These are phyloP conservation scores for Drosophila ficusphila DNA, from an alignment of 1,140 invertebrate species.

Conservation along the genomic window DNA sequence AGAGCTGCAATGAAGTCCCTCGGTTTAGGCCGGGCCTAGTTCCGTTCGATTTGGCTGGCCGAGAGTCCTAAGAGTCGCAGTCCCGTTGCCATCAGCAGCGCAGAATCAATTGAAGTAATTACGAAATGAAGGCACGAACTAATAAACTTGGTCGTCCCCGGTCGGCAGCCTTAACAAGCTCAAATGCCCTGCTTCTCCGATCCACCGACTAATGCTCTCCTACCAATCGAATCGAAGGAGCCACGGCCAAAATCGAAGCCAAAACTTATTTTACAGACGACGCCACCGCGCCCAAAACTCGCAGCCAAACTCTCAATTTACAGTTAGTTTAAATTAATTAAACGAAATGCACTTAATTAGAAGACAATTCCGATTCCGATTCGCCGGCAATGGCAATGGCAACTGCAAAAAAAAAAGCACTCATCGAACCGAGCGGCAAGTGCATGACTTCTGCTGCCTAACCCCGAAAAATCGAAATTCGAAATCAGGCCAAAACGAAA, in stretches of 20 bases:
- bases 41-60: slow-evolving; percentile 65
- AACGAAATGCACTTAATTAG: slow-evolving; percentile 83
- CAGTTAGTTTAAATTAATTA: slow-evolving; percentile 83
- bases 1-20: slow-evolving; percentile 67
- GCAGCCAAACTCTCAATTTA: slow-evolving; percentile 67
- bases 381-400: slow-evolving; percentile 36
- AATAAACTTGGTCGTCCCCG: slow-evolving; percentile 78
- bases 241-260: not conserved
- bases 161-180: slow-evolving; percentile 60
- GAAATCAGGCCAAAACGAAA: slow-evolving; percentile 58
- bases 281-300: slow-evolving; percentile 69
- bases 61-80: slow-evolving; percentile 45
- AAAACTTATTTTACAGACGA: slow-evolving; percentile 47
- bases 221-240: slow-evolving; percentile 6
- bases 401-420: slow-evolving; percentile 27
- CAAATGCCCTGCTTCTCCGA: slow-evolving; percentile 29
- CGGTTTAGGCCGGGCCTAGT: slow-evolving; percentile 36
- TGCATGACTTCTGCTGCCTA: slow-evolving; percentile 78
- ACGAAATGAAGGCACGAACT: slow-evolving; percentile 83
- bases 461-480: slow-evolving; percentile 62
- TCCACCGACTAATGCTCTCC: not conserved
- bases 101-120: slow-evolving; percentile 83
- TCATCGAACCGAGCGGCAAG: slow-evolving; percentile 54
- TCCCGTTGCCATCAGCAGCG: slow-evolving; percentile 71
- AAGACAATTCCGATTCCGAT: slow-evolving; percentile 61